Base-by-base conservation (phyloP, 2,113 vertebrate genomes). In the Reinhardtius hippoglossoides region DNA sequence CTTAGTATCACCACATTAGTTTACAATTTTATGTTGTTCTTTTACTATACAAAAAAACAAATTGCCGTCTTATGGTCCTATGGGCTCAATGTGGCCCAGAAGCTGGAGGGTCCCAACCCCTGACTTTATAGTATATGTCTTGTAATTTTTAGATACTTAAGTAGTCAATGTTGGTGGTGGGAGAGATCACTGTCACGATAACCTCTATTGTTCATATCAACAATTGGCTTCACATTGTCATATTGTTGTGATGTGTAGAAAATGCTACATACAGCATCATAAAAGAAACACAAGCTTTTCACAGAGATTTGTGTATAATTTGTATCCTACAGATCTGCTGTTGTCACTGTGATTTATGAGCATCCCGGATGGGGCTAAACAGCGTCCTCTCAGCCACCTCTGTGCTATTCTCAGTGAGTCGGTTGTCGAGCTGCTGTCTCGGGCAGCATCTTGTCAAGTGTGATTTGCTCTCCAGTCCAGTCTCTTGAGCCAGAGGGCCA, bases 391-490 rank as follows among this genome's bases (percentile, higher is more conserved):
- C 74, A 69, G 59, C 64, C 74, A 42, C 55, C 76, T 77, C 63
- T 20, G 52, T 64, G 50, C 50, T n/a, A 48, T 76, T 79, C 76
- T 65, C 65, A 35, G 64, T 55, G 82, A 82, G 58, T 83, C 59
- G 5, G 66, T 50, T 31, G 67, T 78, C 80, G 65, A 42, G 40
- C 40, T 42, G 56, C 44, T 15, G 31, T 84, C 71, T 84, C 52
- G 14, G 44, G 78, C 83, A 73, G 84, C 83, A 85, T 84, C 84
- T 86, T 85, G 87, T 91, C 87, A 79, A 61, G 72, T 87, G 70
- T 52, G 24, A 72, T 89, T 67, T 82, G 72, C 76, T 80, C 80
- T 76, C 59, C 16, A 46, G 64, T 82, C 68, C 1, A 0, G 18
- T 55, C 67, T 44, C 74, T 58, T 8, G 62, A 63, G 72, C 74